A percentile compares a stretch with the other conserved stretches of the same genome.
phyloP scores from a whole-genome alignment of 2,888 invertebrate species.

The Lobophora halterata region DNA sequence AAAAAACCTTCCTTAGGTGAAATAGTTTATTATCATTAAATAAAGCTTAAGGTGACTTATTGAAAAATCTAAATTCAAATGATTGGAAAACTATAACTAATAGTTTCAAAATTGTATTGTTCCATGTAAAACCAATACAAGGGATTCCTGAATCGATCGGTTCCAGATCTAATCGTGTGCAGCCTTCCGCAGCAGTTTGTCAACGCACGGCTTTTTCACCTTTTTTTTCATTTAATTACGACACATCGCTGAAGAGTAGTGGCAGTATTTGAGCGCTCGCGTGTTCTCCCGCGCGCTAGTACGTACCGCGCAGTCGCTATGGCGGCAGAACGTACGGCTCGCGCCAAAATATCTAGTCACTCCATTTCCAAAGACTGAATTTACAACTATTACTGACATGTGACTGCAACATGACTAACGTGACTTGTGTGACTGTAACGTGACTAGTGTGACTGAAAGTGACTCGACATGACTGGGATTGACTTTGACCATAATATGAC shows the following conservation, averaged over 20 bases:
- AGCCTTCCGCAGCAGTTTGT: slow-evolving; percentile 46
- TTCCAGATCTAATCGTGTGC: slow-evolving; percentile 42
- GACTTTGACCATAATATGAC: slow-evolving; percentile 43
- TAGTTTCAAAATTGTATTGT: too few relatives aligned
- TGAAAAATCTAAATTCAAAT: too few relatives aligned
- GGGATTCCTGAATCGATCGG: slow-evolving; percentile 37
- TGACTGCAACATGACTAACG: slow-evolving; percentile 36
- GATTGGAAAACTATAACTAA: too few relatives aligned
- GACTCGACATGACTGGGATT: slow-evolving; percentile 38
- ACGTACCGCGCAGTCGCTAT: slow-evolving; percentile 60
- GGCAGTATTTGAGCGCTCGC: slow-evolving; percentile 65
- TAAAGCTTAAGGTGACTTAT: too few relatives aligned
- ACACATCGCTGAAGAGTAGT: slow-evolving; percentile 55
- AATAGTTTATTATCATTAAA: too few relatives aligned
- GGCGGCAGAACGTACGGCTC: slow-evolving; percentile 57
- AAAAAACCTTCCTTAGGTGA: too few relatives aligned
- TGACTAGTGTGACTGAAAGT: slow-evolving; percentile 36
- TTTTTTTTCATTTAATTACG: slow-evolving; percentile 42
- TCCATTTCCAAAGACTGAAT: slow-evolving; percentile 35
- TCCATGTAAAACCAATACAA: slow-evolving; percentile 5
- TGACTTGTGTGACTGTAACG: slow-evolving; percentile 37
- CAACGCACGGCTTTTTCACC: slow-evolving; percentile 42
- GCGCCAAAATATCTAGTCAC: slow-evolving; percentile 64
- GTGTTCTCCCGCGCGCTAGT: slow-evolving; percentile 52
- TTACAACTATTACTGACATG: slow-evolving; percentile 29